Conservation (phyloP, 1,140 invertebrate genomes). For the Eubasilissa regina region DNA sequence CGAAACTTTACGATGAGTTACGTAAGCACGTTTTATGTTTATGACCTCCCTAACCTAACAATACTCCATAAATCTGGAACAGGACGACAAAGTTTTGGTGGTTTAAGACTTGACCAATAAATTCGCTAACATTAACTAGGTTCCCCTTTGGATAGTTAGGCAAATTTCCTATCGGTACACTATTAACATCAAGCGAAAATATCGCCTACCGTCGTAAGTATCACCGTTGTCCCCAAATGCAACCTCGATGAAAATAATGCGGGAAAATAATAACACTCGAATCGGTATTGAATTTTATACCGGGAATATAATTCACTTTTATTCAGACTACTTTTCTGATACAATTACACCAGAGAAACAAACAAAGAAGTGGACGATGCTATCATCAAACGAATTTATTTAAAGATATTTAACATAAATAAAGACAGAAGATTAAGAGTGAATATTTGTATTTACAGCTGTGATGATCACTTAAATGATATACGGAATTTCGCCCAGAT, state of each 20-base stretch:
- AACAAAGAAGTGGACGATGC: no score
- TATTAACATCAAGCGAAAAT: constrained; percentile 54
- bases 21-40: constrained; percentile 60
- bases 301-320: no score
- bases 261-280: neutral
- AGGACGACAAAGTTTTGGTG: constrained; percentile 59
- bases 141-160: constrained; percentile 52
- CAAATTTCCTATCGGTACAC: constrained; percentile 54
- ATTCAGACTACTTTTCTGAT: no score
- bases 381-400: no score
- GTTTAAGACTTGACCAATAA: constrained; percentile 60
- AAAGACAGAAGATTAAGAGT: no score
- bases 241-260: neutral
- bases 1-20: constrained; percentile 52
- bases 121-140: constrained; percentile 58
- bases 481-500: no score
- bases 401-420: no score
- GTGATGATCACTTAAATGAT: no score
- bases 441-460: no score
- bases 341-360: no score
- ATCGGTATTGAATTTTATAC: no score
- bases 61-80: constrained; percentile 56
- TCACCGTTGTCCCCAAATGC: neutral
- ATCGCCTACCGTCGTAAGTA: constrained; percentile 30
- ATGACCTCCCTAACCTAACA: constrained; percentile 54